Evolutionary conservation across 1,140 invertebrate genomes (phyloP).

Genomic region (Linepithema humile): DNA sequence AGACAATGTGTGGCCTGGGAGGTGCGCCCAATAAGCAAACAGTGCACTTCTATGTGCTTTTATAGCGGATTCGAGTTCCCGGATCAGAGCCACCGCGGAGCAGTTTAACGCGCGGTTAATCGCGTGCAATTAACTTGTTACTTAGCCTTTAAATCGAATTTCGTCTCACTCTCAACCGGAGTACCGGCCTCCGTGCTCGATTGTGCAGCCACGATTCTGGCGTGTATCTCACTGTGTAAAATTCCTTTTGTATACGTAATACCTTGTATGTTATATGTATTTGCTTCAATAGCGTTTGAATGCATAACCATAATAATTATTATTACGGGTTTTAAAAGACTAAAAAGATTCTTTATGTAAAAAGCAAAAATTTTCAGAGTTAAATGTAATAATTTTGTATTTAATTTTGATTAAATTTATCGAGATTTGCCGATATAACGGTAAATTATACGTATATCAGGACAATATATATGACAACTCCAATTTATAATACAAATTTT

Average conservation of each 20-base stretch:
- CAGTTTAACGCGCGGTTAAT: conserved; percentile 67
- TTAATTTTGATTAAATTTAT: neutral
- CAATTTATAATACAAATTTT: conserved; percentile 2
- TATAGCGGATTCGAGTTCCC: conserved; percentile 37
- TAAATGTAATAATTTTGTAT: no score
- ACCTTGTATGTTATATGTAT: no score
- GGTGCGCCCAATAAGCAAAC: conserved; percentile 37
- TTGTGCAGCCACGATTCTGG: neutral
- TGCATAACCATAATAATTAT: neutral
- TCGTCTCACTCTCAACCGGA: conserved; percentile 1
- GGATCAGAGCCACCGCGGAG: neutral
- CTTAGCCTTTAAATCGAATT: conserved; percentile 70
- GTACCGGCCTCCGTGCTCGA: neutral
- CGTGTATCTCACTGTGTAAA: neutral
- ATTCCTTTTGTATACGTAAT: neutral
- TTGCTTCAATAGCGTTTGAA: neutral
- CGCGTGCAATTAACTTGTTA: conserved; percentile 71
- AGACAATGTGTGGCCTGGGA: conserved; percentile 30
- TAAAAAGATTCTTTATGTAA: neutral
- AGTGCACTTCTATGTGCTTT: conserved; percentile 47
- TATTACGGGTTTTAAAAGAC: neutral
- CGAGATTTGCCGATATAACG: neutral
- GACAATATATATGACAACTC: neutral
- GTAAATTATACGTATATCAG: neutral
- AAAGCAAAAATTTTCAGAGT: neutral